A percentile compares a stretch with the other conserved stretches of the same genome.
Evolutionary conservation across 2,113 vertebrate species (phyloP).

Genomic region (Peromyscus californicus): DNA sequence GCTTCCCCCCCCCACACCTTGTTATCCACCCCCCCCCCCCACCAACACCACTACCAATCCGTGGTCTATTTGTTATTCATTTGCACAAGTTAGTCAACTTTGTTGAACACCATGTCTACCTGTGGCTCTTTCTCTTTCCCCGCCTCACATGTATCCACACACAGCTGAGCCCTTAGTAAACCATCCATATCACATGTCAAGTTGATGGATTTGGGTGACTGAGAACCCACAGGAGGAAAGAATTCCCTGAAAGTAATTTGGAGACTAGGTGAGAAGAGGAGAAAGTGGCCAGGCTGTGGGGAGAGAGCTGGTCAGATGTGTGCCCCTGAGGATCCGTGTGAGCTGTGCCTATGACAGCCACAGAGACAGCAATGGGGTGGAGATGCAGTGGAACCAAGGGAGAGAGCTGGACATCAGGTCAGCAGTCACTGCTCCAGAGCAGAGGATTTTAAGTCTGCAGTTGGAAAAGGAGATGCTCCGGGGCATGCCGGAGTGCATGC

Average conservation of each 20-base stretch:
- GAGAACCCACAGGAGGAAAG: background rate
- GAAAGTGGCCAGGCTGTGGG: too few species aligned
- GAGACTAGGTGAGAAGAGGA: background rate
- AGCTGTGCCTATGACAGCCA: background rate
- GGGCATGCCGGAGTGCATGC: background rate
- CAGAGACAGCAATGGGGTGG: background rate
- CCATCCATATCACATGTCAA: background rate
- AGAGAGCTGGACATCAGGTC: accelerated
- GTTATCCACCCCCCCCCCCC: too few species aligned
- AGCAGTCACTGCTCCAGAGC: background rate
- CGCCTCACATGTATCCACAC: too few species aligned
- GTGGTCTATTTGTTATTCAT: background rate
- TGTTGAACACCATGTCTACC: background rate
- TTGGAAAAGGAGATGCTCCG: background rate
- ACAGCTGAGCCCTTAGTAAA: background rate
- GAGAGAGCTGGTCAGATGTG: background rate
- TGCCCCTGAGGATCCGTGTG: accelerated
- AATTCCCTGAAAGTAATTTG: background rate
- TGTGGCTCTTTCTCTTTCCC: background rate
- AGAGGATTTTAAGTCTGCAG: background rate
- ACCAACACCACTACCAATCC: too few species aligned
- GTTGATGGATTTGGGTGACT: background rate
- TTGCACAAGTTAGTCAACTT: background rate
- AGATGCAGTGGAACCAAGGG: background rate
- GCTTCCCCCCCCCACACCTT: too few species aligned